Percentiles rank a stretch among this genome's conserved stretches.
Evolutionary conservation across 2,888 invertebrate species (phyloP).

Genomic region (Aethes cnicana): DNA sequence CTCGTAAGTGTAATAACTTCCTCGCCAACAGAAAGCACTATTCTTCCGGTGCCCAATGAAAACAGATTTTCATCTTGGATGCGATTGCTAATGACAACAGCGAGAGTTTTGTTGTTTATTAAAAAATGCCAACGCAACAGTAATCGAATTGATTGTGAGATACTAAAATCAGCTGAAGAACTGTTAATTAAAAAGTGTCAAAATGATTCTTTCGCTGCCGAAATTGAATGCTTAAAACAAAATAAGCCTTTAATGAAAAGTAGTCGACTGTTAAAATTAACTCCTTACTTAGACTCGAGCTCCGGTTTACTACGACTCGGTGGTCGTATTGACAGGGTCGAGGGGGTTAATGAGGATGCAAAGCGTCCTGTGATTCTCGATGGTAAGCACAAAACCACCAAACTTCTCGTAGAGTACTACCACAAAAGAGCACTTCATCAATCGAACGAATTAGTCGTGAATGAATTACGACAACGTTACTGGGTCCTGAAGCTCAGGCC

Average conservation of each 20-base stretch:
- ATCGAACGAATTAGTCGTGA: conserved; percentile 22
- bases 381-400: conserved; percentile 28
- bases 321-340: conserved; percentile 28
- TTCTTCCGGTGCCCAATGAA: no score
- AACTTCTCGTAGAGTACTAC: conserved; percentile 31
- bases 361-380: conserved; percentile 34
- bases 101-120: conserved; percentile 30
- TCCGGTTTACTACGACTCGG: conserved; percentile 26
- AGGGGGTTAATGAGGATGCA: conserved; percentile 1
- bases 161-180: conserved; percentile 26
- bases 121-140: conserved; percentile 18
- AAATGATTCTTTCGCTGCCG: conserved; percentile 18
- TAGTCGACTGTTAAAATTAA: conserved; percentile 28
- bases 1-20: no score
- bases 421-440: conserved; percentile 26
- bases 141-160: conserved; percentile 11
- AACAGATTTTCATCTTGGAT: no score
- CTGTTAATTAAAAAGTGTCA: conserved; percentile 28
- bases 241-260: conserved; percentile 13
- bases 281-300: conserved; percentile 30
- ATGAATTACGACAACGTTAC: conserved; percentile 29
- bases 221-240: conserved; percentile 19
- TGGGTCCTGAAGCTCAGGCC: conserved; percentile 31
- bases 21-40: no score
- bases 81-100: no score